A percentile compares a stretch with the other conserved stretches of the same genome.
Evolutionary conservation across 2,888 invertebrate genomes (phyloP).

Genomic region (Dynastes maya): DNA sequence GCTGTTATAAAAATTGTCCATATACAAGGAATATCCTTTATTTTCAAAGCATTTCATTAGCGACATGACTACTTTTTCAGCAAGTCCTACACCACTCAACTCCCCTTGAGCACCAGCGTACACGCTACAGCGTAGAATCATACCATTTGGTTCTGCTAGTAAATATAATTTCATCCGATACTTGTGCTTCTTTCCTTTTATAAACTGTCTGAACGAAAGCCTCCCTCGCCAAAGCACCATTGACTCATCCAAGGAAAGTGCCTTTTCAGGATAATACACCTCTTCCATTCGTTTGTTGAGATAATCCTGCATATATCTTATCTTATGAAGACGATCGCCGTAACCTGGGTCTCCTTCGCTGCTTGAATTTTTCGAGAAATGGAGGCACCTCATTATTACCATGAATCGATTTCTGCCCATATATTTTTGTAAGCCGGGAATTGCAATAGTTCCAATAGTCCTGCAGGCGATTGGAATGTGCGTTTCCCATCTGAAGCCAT

Average conservation of each 20-base stretch:
- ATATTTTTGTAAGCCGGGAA: slow-evolving; percentile 30
- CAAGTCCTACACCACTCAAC: background rate
- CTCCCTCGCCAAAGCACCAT: slow-evolving; percentile 57
- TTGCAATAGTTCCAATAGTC: slow-evolving; percentile 51
- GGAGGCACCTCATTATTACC: slow-evolving; percentile 60
- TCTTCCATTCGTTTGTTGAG: slow-evolving; percentile 55
- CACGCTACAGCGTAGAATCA: slow-evolving; percentile 26
- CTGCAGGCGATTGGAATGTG: background rate
- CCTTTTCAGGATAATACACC: slow-evolving; percentile 52
- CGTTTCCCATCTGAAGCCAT: slow-evolving; percentile 59
- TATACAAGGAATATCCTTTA: background rate
- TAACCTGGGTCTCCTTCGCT: background rate
- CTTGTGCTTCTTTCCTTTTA: slow-evolving; percentile 49
- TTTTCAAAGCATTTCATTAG: background rate
- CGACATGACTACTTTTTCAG: background rate
- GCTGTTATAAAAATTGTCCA: background rate
- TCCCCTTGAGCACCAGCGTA: slow-evolving; percentile 47
- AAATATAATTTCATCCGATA: slow-evolving; percentile 61
- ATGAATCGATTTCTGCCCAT: slow-evolving; percentile 29
- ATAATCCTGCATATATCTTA: background rate
- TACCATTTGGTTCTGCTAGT: slow-evolving; percentile 35
- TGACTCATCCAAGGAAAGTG: slow-evolving; percentile 53
- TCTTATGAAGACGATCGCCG: too few relatives aligned
- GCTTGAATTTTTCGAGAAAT: slow-evolving; percentile 58
- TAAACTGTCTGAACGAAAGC: slow-evolving; percentile 54